Evolutionary conservation across 2,113 vertebrate species (phyloP).

Genomic region (Benitochromis conjunctus): DNA sequence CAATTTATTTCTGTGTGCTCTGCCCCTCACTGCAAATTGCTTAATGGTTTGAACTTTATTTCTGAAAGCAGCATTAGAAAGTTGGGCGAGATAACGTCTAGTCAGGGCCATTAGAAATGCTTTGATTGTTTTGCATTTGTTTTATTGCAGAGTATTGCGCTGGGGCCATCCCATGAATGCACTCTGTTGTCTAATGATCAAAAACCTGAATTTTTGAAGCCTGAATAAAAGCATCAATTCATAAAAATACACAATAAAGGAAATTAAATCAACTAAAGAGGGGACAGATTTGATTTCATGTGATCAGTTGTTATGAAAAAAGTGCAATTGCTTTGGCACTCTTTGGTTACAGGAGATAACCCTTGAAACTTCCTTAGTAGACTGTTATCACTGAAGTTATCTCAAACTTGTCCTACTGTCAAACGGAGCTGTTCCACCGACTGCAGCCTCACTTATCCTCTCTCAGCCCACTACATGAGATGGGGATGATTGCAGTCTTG

Average conservation of each 20-base stretch:
- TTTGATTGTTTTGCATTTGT: conserved; percentile 38
- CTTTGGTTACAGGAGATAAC: conserved; percentile 4
- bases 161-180: conserved; percentile 29
- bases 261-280: background rate
- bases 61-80: conserved; percentile 64
- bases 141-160: conserved; percentile 42
- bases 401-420: conserved; percentile 40
- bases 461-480: conserved; percentile 71
- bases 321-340: background rate
- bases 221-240: background rate
- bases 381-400: conserved; percentile 14
- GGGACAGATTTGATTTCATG: background rate
- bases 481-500: conserved; percentile 69
- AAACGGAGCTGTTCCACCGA: conserved; percentile 15
- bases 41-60: conserved; percentile 67
- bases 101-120: conserved; percentile 58
- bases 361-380: background rate
- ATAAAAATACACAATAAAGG: background rate
- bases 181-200: background rate
- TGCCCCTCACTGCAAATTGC: conserved; percentile 67
- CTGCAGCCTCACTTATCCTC: conserved; percentile 52
- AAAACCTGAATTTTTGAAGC: background rate
- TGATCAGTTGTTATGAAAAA: background rate
- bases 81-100: conserved; percentile 63
- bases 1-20: conserved; percentile 61